phyloP scores from a whole-genome alignment of 2,797 vertebrate genomes.

The Clamator glandarius region DNA sequence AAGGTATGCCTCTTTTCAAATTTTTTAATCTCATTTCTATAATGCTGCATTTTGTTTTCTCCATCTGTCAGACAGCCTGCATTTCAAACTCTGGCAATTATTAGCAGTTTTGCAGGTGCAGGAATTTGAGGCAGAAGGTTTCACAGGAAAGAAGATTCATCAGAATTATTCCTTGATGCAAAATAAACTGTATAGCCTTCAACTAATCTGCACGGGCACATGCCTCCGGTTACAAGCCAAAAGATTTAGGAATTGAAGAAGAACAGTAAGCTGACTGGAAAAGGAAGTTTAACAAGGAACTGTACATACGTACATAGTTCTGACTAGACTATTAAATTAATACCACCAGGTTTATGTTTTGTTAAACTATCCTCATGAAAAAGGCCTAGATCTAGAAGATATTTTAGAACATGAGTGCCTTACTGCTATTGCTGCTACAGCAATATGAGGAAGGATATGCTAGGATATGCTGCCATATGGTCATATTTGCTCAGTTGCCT shows the following conservation, averaged over 20 bases:
- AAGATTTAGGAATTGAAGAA: background rate
- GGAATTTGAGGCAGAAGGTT: background rate
- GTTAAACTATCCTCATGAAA: background rate
- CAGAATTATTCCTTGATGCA: background rate
- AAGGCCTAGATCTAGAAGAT: background rate
- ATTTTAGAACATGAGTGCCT: background rate
- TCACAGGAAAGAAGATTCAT: background rate
- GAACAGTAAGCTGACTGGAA: background rate
- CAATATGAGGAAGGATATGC: background rate
- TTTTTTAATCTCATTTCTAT: background rate
- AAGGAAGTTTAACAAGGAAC: background rate
- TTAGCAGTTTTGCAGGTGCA: background rate
- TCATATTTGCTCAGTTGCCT: slow-evolving; percentile 37
- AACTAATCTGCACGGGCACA: background rate
- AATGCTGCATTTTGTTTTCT: background rate
- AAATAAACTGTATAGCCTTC: background rate
- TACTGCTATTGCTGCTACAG: background rate
- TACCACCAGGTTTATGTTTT: background rate
- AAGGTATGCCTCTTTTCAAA: background rate
- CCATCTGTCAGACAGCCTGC: background rate
- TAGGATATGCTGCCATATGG: slow-evolving; percentile 31
- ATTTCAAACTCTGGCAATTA: background rate
- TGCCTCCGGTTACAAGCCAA: background rate
- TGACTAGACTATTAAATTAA: background rate
- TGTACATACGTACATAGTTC: background rate